Evolutionary conservation across 2,797 vertebrate genomes (phyloP).

Genomic region (Hippopotamyrus pictus): DNA sequence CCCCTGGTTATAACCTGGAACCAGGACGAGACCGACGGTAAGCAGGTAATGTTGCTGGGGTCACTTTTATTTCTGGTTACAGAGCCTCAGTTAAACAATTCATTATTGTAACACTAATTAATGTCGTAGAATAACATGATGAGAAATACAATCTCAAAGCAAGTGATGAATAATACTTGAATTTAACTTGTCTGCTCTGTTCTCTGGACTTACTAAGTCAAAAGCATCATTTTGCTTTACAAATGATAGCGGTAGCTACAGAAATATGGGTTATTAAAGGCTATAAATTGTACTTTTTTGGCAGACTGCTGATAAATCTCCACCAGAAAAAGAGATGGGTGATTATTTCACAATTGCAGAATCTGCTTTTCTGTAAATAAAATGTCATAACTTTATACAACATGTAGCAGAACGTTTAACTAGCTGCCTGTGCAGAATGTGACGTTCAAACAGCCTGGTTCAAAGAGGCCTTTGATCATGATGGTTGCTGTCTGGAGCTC

Average conservation of each 20-base stretch:
- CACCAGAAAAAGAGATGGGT: not conserved
- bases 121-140: not conserved
- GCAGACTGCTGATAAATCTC: not conserved
- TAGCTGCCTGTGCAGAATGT: not conserved
- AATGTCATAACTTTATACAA: not conserved
- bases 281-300: not conserved
- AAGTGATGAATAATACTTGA: not conserved
- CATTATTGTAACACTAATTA: not conserved
- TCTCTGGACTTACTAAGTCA: not conserved
- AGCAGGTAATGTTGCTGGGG: not conserved
- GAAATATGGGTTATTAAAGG: not conserved
- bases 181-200: not conserved
- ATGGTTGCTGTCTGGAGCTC: not conserved
- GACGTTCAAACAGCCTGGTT: not conserved
- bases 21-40: not conserved
- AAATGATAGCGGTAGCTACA: not conserved
- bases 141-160: not conserved
- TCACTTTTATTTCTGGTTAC: not conserved
- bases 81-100: not conserved
- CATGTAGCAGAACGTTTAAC: not conserved
- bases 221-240: not conserved
- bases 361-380: not conserved
- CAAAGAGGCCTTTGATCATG: not conserved
- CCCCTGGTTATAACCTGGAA: not conserved
- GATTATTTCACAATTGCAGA: not conserved